Conservation (phyloP, 1,140 invertebrate species). For the Zaprionus vittiger region DNA sequence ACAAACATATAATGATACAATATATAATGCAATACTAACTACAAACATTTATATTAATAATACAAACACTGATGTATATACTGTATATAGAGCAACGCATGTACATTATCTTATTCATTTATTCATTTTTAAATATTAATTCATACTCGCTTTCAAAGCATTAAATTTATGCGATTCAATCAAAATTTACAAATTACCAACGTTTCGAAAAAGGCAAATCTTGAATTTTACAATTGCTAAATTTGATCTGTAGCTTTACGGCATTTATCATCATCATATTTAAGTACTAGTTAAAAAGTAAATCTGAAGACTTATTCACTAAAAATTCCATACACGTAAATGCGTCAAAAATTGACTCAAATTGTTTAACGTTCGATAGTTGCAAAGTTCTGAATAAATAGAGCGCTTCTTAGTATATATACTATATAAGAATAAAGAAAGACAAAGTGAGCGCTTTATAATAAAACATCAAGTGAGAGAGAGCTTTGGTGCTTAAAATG, state of each 20-base stretch:
- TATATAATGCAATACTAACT: constrained; percentile 56
- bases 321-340: constrained; percentile 78
- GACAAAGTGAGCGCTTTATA: constrained; percentile 44
- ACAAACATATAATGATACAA: constrained; percentile 49
- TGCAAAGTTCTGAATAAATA: constrained; percentile 21
- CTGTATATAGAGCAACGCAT: constrained; percentile 53
- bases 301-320: constrained; percentile 62
- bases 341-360: constrained; percentile 83
- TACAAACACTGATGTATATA: constrained; percentile 45
- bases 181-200: constrained; percentile 69
- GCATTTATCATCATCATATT: constrained; percentile 28
- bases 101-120: constrained; percentile 52
- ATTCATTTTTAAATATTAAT: constrained; percentile 30
- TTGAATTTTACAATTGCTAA: constrained; percentile 68
- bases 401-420: constrained; percentile 32
- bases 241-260: constrained; percentile 63
- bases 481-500: not conserved
- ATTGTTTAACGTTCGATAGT: constrained; percentile 60
- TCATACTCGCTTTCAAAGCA: constrained; percentile 66
- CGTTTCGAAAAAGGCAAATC: constrained; percentile 73
- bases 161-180: constrained; percentile 70
- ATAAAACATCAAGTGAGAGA: constrained; percentile 25
- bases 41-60: constrained; percentile 49
- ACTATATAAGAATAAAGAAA: constrained; percentile 16
- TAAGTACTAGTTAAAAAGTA: constrained; percentile 58